Base-by-base conservation (phyloP, 2,888 invertebrate species). In the Camponotus fellah region DNA sequence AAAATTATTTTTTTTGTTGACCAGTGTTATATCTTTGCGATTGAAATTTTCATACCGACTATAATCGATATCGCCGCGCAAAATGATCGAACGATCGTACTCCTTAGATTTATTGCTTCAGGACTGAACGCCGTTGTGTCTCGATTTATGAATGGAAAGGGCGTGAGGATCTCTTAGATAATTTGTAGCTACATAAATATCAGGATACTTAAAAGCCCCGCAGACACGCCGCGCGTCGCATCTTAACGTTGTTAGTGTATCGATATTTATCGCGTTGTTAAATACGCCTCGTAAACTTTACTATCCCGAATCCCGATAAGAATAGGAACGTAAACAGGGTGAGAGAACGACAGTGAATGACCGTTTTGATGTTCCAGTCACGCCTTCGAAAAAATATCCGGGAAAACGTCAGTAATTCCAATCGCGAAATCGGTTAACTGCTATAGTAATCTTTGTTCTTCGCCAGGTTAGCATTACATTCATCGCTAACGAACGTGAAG, bases 231-330 rank as follows among this genome's bases (percentile, higher is more conserved):
- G 21, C 64, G 64, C 40, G 56, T 5, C 58, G 26, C 65, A 37
- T 64, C 77, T 34, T 68, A 53, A 64, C 21, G 58, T 26, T 58
- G 56, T 77, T 65, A 26, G 77, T 79, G 58, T 82, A 86, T 88
- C 89, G 89, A 90, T 91, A 88, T 91, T 91, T 91, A 91, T 89
- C 85, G 88, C 81, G 49, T 83, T 82, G 84, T 89, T 91, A 91
- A 91, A 91, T 88, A 86, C 87, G 83, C 75, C 77, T 87, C 90
- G 88, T 91, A 91, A 91, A 91, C 82, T 90, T 87, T 86, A 83
- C 56, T 62, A 58, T 49, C 56, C 43, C 68, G 68, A 81, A 76
- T 62, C 66, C 37, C 46, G 83, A 83, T 82, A 53, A 26, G 69
- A 58, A 46, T 71, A 60, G 14, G 34, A 79, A 69, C 46, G 34